Conservation (phyloP, 2,888 invertebrate species). For the Thecocarcelia acutangulata region DNA sequence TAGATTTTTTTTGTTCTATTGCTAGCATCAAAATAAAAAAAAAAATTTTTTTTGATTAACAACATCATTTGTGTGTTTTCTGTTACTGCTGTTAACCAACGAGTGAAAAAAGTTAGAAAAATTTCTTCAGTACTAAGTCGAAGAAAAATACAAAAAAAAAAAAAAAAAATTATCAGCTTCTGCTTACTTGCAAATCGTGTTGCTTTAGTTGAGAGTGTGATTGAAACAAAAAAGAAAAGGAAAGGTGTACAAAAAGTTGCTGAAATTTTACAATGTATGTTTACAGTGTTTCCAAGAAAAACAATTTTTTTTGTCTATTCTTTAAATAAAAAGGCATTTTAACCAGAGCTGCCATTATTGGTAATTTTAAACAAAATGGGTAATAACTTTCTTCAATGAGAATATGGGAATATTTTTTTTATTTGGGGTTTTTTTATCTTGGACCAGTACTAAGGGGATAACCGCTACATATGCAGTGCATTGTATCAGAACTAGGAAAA, state of each 20-base stretch:
- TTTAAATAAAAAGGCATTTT: no score
- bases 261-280: conserved; percentile 1
- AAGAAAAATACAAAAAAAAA: neutral
- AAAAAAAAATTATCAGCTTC: neutral
- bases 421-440: no score
- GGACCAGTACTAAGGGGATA: no score
- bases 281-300: neutral
- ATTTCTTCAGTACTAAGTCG: neutral
- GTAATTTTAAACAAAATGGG: no score
- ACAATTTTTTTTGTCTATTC: neutral
- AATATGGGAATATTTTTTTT: no score
- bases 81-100: conserved; percentile 25
- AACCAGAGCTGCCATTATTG: no score
- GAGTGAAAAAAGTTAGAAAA: conserved; percentile 23
- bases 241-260: neutral
- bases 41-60: conserved; percentile 15
- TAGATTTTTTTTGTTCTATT: neutral
- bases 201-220: neutral
- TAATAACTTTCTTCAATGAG: no score
- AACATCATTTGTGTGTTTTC: conserved; percentile 4
- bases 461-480: no score
- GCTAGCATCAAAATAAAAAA: neutral
- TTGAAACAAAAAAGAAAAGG: neutral
- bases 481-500: no score
- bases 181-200: neutral